Evolutionary conservation across 2,113 vertebrate species (phyloP).

Genomic region (Oncorhynchus clarkii): DNA sequence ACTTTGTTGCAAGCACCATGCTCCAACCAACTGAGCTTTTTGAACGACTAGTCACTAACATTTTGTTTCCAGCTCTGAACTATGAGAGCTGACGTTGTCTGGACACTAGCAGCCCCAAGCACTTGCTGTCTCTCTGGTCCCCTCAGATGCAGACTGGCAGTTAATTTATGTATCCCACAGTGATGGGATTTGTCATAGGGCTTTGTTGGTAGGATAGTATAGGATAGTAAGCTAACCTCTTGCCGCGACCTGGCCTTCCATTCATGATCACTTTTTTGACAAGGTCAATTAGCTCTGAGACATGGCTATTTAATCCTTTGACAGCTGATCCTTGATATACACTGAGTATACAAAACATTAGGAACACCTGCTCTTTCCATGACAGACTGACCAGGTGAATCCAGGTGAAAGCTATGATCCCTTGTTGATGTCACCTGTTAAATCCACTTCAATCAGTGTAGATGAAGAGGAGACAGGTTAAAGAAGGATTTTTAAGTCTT

Average conservation of each 20-base stretch:
- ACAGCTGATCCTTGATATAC: too few species aligned
- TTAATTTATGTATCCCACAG: slow-evolving; percentile 53
- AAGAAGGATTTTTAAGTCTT: too few species aligned
- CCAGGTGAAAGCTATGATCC: too few species aligned
- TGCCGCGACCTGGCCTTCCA: slow-evolving; percentile 24
- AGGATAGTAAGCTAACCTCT: slow-evolving; percentile 1
- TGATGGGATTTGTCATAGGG: slow-evolving; percentile 60
- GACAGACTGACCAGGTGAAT: too few species aligned
- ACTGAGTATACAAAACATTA: too few species aligned
- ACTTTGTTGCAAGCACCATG: too few species aligned
- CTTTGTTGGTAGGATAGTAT: slow-evolving; percentile 8
- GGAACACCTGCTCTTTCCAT: too few species aligned
- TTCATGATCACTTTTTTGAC: background rate
- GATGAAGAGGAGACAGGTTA: too few species aligned
- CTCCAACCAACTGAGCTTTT: too few species aligned
- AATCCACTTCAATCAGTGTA: too few species aligned
- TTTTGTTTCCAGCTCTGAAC: background rate
- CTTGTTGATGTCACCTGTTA: too few species aligned
- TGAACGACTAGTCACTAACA: too few species aligned
- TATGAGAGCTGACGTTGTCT: background rate
- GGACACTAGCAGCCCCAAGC: background rate
- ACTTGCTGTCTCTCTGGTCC: slow-evolving; percentile 5
- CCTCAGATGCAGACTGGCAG: slow-evolving; percentile 12
- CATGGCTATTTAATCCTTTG: background rate
- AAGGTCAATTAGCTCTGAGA: background rate